Percentiles rank a stretch among this genome's conserved stretches.
Conservation (phyloP, 2,797 vertebrate species). For the Lerista edwardsae region DNA sequence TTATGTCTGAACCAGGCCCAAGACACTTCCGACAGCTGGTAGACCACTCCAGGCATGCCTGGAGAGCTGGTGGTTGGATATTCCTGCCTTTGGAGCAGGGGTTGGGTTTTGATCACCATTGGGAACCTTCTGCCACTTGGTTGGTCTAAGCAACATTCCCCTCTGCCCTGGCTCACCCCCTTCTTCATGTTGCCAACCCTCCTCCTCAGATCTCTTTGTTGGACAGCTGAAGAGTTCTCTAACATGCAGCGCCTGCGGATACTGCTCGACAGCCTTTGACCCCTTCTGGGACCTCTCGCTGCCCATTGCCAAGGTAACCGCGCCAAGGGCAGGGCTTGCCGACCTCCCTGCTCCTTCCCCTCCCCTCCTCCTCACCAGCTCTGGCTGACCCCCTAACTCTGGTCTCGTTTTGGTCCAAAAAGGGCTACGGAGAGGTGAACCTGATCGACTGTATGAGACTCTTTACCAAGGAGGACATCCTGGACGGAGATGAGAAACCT, state of each 20-base stretch:
- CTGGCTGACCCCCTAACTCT: not conserved
- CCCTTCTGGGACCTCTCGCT: slow-evolving; percentile 98
- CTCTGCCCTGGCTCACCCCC: not conserved
- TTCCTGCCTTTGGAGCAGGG: not conserved
- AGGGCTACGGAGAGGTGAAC: slow-evolving; percentile 86
- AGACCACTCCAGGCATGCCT: not conserved
- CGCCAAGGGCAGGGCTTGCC: accelerated
- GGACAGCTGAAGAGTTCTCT: slow-evolving; percentile 95
- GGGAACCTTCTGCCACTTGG: not conserved
- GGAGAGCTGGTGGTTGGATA: too few species aligned
- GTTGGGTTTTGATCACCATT: too few species aligned
- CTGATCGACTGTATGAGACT: slow-evolving; percentile 92
- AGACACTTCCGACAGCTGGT: not conserved
- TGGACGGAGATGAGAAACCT: slow-evolving; percentile 94
- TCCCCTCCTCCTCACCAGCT: not conserved
- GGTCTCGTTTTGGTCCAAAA: slow-evolving; percentile 63
- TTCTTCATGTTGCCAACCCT: not conserved
- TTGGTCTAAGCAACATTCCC: not conserved
- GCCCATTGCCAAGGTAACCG: slow-evolving; percentile 89
- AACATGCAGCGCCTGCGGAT: slow-evolving; percentile 90
- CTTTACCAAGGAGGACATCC: slow-evolving; percentile 93
- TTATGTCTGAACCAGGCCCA: too few species aligned
- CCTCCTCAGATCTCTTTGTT: slow-evolving; percentile 89
- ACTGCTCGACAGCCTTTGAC: slow-evolving; percentile 93
- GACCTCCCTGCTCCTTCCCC: not conserved